Percentiles rank a stretch among this genome's conserved stretches.
These are phyloP conservation scores for Ceratina japonica DNA, from an alignment of 1,140 invertebrate species.

Conservation along the genomic window DNA sequence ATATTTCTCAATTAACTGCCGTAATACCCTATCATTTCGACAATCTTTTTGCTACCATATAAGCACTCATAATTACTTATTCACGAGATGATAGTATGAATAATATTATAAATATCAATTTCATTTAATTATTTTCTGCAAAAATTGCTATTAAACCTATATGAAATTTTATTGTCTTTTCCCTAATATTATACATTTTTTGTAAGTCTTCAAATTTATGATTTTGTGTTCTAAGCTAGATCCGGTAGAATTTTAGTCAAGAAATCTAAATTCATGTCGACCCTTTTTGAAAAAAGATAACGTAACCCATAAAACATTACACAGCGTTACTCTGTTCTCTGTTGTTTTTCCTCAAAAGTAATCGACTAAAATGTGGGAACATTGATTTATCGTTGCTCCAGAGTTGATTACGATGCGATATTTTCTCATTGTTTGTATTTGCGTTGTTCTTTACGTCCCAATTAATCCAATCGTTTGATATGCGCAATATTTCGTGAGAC, in stretches of 20 bases:
- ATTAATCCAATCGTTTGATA: no score
- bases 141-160: no score
- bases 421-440: not conserved
- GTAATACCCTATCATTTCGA: slow-evolving; percentile 1
- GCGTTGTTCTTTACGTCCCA: not conserved
- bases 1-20: slow-evolving; percentile 61
- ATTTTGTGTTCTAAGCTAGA: no score
- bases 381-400: not conserved
- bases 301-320: not conserved
- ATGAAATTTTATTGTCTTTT: no score
- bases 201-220: no score
- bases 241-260: no score
- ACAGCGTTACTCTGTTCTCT: not conserved
- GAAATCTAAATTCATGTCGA: no score
- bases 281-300: no score
- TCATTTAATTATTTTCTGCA: no score
- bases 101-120: no score
- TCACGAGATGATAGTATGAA: not conserved
- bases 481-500: no score
- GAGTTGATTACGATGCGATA: not conserved
- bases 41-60: not conserved
- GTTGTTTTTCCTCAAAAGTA: not conserved
- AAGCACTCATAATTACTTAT: not conserved
- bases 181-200: no score
- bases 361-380: not conserved